These are phyloP conservation scores for Elaphurus davidianus DNA, from an alignment of 2,113 vertebrate species.

Conservation along the genomic window DNA sequence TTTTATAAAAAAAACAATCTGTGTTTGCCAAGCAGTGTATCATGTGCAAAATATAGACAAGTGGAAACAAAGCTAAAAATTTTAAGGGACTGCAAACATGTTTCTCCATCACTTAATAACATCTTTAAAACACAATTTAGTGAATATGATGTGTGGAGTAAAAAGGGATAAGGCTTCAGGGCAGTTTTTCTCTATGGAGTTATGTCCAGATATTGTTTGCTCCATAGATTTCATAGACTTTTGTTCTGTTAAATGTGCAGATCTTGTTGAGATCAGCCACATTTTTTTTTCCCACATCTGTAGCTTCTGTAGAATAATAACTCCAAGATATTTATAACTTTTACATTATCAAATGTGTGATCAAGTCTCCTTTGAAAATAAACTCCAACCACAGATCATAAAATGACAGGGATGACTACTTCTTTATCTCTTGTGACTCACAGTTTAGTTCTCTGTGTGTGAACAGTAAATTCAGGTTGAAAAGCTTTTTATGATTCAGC, in stretches of 20 bases:
- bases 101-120: neutral
- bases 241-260: neutral
- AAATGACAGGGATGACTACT: neutral
- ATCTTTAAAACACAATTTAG: neutral
- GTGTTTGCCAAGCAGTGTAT: neutral
- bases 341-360: neutral
- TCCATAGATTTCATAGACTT: neutral
- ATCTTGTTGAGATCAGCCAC: neutral
- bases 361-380: neutral
- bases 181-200: neutral
- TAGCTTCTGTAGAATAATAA: neutral
- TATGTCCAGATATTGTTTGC: neutral
- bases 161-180: neutral
- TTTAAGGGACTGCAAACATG: neutral
- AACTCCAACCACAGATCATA: neutral
- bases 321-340: neutral
- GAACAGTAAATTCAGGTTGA: conserved; percentile 1
- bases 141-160: neutral
- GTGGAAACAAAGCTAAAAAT: neutral
- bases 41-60: neutral
- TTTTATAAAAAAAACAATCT: neutral
- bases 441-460: neutral
- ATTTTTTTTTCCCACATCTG: neutral
- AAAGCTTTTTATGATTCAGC: neutral
- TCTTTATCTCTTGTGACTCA: neutral